Evolutionary conservation across 2,113 vertebrate species (phyloP).

Genomic region (Cranoglanis bouderius): DNA sequence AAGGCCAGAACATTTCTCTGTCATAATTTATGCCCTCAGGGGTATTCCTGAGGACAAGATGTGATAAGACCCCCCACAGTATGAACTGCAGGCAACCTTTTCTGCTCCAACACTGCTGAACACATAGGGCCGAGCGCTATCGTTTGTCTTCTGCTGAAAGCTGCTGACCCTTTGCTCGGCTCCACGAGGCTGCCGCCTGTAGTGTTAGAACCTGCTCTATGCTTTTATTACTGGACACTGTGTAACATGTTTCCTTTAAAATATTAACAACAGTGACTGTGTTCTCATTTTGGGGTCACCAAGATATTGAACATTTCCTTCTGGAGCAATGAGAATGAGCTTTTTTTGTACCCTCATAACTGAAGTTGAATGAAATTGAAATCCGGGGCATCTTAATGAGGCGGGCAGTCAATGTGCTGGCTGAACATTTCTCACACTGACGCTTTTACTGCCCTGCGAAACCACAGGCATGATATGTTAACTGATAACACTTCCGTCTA

Average conservation of each 20-base stretch:
- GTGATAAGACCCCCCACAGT: conserved; percentile 21
- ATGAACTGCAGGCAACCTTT: conserved; percentile 27
- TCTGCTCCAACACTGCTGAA: conserved; percentile 18
- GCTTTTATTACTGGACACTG: conserved; percentile 32
- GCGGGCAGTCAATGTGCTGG: conserved; percentile 47
- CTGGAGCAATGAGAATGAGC: conserved; percentile 34
- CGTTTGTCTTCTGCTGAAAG: conserved; percentile 49
- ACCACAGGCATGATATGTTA: conserved; percentile 59
- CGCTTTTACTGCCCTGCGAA: conserved; percentile 56
- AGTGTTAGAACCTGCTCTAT: conserved; percentile 10
- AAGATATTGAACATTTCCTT: conserved; percentile 55
- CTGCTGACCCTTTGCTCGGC: conserved; percentile 12
- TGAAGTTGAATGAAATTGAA: conserved; percentile 45
- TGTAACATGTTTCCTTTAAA: conserved; percentile 48
- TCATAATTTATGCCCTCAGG: conserved; percentile 51
- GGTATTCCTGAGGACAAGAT: conserved; percentile 19
- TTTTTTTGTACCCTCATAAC: conserved; percentile 50
- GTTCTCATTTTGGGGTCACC: conserved; percentile 50
- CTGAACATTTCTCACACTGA: conserved; percentile 57
- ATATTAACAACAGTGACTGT: conserved; percentile 54
- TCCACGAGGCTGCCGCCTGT: conserved; percentile 2
- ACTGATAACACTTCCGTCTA: conserved; percentile 57
- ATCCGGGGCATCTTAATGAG: conserved; percentile 60
- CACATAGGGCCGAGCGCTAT: conserved; percentile 30
- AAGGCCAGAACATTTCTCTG: conserved; percentile 54